Percentiles rank a stretch among this genome's conserved stretches.
Evolutionary conservation across 2,797 vertebrate genomes (phyloP).

Genomic region (Bradypodion pumilum): DNA sequence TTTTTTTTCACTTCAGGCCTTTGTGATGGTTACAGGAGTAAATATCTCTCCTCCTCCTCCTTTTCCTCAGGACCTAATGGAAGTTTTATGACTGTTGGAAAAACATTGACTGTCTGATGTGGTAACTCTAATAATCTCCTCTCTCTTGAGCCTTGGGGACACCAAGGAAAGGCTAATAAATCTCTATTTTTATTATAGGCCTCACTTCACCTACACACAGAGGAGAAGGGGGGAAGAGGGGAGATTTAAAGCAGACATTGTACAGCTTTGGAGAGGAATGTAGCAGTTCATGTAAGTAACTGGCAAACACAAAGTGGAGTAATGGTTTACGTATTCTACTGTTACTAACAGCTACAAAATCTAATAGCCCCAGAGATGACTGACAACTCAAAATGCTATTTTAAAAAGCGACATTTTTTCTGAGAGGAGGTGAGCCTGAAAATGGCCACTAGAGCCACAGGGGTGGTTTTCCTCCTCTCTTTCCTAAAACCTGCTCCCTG

Average conservation of each 20-base stretch:
- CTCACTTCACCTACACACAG: slow-evolving; percentile 35
- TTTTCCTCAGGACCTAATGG: slow-evolving; percentile 53
- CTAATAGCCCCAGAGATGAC: background rate
- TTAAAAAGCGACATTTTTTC: background rate
- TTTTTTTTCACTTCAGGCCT: slow-evolving; percentile 53
- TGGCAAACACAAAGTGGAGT: slow-evolving; percentile 33
- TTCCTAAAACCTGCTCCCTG: background rate
- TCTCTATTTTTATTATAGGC: slow-evolving; percentile 66
- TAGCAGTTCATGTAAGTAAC: slow-evolving; percentile 15
- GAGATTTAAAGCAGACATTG: slow-evolving; percentile 45
- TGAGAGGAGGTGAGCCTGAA: background rate
- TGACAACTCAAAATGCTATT: background rate
- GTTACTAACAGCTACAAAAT: slow-evolving; percentile 53
- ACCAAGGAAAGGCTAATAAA: slow-evolving; percentile 60
- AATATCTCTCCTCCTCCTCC: slow-evolving; percentile 26
- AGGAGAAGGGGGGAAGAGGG: slow-evolving; percentile 23
- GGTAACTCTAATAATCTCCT: slow-evolving; percentile 61
- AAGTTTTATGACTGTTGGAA: slow-evolving; percentile 67
- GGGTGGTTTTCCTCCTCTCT: background rate
- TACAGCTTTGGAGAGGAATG: slow-evolving; percentile 46
- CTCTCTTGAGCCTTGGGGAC: slow-evolving; percentile 55
- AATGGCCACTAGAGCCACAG: background rate
- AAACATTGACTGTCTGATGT: slow-evolving; percentile 52
- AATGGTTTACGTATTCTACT: slow-evolving; percentile 31
- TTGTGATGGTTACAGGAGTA: slow-evolving; percentile 35